Conservation (phyloP, 2,888 invertebrate genomes). For the Mamestra brassicae region DNA sequence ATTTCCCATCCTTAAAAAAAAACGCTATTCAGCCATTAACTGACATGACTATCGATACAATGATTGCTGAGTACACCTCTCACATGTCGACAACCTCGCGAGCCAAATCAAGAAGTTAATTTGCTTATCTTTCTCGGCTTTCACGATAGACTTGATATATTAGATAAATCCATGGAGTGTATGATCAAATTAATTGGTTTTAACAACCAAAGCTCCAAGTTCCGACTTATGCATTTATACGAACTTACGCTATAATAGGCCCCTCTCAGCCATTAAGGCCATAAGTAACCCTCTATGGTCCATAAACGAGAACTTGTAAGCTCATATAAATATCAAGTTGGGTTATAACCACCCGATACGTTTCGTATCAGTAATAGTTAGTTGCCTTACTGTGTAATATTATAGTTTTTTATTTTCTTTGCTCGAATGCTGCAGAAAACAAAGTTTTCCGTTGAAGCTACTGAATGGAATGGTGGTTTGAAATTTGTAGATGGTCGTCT, state of each 20-base stretch:
- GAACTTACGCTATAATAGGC: conserved; percentile 6
- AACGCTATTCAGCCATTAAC: too few relatives aligned
- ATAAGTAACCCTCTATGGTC: conserved; percentile 35
- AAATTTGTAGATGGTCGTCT: too few relatives aligned
- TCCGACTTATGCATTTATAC: not conserved
- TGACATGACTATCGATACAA: too few relatives aligned
- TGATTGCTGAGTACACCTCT: too few relatives aligned
- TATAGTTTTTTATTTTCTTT: conserved; percentile 33
- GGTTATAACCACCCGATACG: conserved; percentile 37
- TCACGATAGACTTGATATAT: not conserved
- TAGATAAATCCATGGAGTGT: not conserved
- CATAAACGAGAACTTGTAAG: conserved; percentile 52
- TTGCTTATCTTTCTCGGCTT: too few relatives aligned
- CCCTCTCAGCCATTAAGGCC: conserved; percentile 34
- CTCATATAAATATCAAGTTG: conserved; percentile 50
- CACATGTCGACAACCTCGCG: too few relatives aligned
- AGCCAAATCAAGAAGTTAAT: too few relatives aligned
- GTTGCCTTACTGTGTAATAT: conserved; percentile 15
- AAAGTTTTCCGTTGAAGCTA: not conserved
- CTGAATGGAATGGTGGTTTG: not conserved
- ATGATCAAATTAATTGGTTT: conserved; percentile 8
- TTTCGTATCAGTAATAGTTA: conserved; percentile 19
- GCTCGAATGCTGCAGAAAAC: conserved; percentile 1
- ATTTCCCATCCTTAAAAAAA: too few relatives aligned
- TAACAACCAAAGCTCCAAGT: not conserved